Evolutionary conservation across 1,140 invertebrate genomes (phyloP).

Genomic region (Heliconius melpomene): DNA sequence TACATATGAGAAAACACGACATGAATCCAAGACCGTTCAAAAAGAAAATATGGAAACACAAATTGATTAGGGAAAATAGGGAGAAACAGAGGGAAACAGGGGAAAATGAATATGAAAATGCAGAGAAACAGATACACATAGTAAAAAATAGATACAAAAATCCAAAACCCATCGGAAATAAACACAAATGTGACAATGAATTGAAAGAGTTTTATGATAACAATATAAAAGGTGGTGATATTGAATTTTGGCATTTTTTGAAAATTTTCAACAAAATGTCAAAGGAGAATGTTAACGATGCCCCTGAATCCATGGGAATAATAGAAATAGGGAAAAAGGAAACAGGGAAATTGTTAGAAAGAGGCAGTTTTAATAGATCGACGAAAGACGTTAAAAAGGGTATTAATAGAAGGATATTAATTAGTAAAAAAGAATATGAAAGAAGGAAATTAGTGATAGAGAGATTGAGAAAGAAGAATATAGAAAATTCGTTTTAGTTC

Average conservation of each 20-base stretch:
- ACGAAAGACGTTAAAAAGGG: not conserved
- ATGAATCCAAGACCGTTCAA: conserved; percentile 58
- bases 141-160: conserved; percentile 35
- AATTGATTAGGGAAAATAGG: conserved; percentile 31
- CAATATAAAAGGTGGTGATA: conserved; percentile 64
- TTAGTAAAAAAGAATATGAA: conserved; percentile 41
- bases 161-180: conserved; percentile 60
- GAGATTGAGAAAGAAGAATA: conserved; percentile 25
- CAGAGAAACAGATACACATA: conserved; percentile 34
- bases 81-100: not conserved
- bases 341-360: not conserved
- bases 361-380: not conserved
- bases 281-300: conserved; percentile 59
- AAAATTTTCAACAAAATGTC: conserved; percentile 70
- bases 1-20: conserved; percentile 59
- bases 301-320: conserved; percentile 25
- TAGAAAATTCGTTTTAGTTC: not conserved
- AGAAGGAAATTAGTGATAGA: conserved; percentile 40
- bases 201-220: conserved; percentile 65
- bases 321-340: not conserved
- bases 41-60: conserved; percentile 66
- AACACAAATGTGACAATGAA: conserved; percentile 64
- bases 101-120: conserved; percentile 40
- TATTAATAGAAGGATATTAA: conserved; percentile 30
- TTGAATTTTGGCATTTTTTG: conserved; percentile 73